Evolutionary conservation across 2,888 invertebrate genomes (phyloP).

Genomic region (Galerucella nymphaeae): DNA sequence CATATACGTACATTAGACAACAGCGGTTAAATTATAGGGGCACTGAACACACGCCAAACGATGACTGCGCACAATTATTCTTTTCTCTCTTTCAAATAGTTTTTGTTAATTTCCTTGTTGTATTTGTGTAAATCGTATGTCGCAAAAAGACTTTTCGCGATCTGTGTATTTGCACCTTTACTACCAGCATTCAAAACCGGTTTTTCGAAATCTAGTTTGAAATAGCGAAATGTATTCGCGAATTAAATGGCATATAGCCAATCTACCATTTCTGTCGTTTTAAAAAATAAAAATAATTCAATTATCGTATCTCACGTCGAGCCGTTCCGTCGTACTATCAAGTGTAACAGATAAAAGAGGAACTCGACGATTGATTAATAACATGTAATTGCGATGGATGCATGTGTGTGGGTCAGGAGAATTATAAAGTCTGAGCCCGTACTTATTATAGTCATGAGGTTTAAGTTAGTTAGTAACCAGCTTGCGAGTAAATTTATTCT

Average conservation of each 20-base stretch:
- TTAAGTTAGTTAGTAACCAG: background rate
- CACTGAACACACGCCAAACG: no score
- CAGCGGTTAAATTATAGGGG: no score
- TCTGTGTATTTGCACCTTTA: background rate
- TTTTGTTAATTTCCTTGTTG: no score
- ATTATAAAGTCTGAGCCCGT: background rate
- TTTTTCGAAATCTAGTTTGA: constrained; percentile 8
- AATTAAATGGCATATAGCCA: constrained; percentile 1
- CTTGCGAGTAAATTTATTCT: background rate
- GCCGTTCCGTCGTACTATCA: constrained; percentile 10
- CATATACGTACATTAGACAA: no score
- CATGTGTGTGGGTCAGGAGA: constrained; percentile 18
- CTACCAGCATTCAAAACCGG: background rate
- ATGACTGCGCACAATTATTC: no score
- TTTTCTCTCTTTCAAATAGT: no score
- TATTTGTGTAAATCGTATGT: no score
- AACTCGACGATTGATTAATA: constrained; percentile 19
- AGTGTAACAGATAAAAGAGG: constrained; percentile 15
- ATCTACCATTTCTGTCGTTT: constrained; percentile 14
- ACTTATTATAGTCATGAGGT: background rate
- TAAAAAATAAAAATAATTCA: constrained; percentile 16
- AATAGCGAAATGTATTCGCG: constrained; percentile 5
- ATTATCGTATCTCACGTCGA: constrained; percentile 19
- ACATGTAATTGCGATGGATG: constrained; percentile 17
- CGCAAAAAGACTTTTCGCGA: no score